Base-by-base conservation (phyloP, 2,113 vertebrate genomes). In the Uropsilus gracilis region DNA sequence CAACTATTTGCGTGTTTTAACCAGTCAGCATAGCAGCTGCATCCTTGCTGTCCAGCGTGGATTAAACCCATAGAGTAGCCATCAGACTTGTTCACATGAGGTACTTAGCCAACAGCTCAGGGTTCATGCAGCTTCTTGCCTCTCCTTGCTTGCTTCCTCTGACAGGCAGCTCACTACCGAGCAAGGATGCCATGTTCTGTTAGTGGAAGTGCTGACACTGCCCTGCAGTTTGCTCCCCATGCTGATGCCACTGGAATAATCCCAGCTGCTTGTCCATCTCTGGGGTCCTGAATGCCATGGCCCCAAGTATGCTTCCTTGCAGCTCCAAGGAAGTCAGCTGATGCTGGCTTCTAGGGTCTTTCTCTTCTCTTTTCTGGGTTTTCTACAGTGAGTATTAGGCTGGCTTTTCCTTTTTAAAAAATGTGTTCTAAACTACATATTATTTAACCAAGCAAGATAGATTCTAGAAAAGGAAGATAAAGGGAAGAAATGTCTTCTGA, bases 151-250 rank as follows among this genome's bases (percentile, higher is more conserved):
- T 20, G n/a, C 71, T 53, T 85, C 71, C 22, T 0, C 34, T 0
- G 42, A 66, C 3, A 28, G 64, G 59, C 28, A 39, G 71, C 88
- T 85, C 4, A 50, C 39, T 34, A 12, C 90, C 0, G 7, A 18
- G 8, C 0, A 2, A 8, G 14, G 30, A 71, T 24, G 24, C 63
- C 0, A 0, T 2, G 3, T 46, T 63, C 81, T 30, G 3, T 4
- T 4, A 32, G 8, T 1, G 24, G 28, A n/a, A 5, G 30, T 42
- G 32, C 73, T 34, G 44, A 18, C 37, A 5, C 0, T 39, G 13
- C 32, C 44, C 22, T 71, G 28, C 39, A 26, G 20, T 17, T 69
- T 32, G 42, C 6, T 37, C 26, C 66, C 26, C 34, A 2, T 4
- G 13, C 34, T 28, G 48, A 53, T 13, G 7, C 66, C 77, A 1